phyloP scores from a whole-genome alignment of 2,797 vertebrate genomes.

The Cryptoblepharus egeriae region DNA sequence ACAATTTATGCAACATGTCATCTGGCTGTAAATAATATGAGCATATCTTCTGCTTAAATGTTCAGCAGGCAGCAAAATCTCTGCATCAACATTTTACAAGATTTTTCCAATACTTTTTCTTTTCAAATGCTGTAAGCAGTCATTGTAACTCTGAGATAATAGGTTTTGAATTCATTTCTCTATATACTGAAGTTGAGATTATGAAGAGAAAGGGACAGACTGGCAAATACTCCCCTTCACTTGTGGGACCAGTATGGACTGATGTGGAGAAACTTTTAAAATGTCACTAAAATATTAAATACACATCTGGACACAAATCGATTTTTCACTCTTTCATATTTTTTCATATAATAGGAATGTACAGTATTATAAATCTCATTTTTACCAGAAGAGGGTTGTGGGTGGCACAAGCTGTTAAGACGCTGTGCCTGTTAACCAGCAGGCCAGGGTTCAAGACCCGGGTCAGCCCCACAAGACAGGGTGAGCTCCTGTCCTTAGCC shows the following conservation, averaged over 20 bases:
- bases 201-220: neutral
- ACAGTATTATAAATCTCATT: too few species aligned
- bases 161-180: neutral
- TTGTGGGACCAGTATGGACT: neutral
- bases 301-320: neutral
- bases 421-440: too few species aligned
- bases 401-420: too few species aligned
- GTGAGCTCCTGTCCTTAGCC: too few species aligned
- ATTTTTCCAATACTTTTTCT: neutral
- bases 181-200: neutral
- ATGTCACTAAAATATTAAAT: neutral
- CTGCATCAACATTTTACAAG: neutral
- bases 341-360: neutral
- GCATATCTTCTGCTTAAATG: neutral
- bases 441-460: too few species aligned
- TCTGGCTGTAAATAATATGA: too few species aligned
- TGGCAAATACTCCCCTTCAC: neutral
- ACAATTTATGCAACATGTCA: too few species aligned
- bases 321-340: neutral
- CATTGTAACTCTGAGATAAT: neutral
- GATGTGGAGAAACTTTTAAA: neutral
- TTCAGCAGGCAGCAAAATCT: neutral
- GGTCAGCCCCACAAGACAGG: too few species aligned
- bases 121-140: neutral
- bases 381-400: too few species aligned